Evolutionary conservation across 2,797 vertebrate species (phyloP).

Genomic region (Arnoldichthys spilopterus): DNA sequence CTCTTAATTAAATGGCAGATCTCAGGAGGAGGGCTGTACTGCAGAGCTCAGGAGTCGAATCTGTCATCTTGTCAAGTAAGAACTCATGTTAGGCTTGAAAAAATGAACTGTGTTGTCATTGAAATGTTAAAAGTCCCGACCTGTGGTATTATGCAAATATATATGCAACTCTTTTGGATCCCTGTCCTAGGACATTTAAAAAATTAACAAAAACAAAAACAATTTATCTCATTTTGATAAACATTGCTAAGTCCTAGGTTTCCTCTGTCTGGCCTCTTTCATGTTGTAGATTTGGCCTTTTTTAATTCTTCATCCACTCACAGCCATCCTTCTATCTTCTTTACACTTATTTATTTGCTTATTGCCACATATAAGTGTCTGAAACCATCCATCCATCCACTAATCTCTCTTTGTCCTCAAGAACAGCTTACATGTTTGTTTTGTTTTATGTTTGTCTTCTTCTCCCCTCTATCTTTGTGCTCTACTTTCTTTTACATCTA

Average conservation of each 20-base stretch:
- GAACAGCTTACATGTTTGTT: neutral
- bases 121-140: too few species aligned
- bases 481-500: neutral
- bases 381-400: neutral
- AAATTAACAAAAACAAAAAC: too few species aligned
- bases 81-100: neutral
- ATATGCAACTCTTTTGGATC: too few species aligned
- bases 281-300: neutral
- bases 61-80: constrained; percentile 87
- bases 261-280: neutral
- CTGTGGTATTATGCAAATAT: too few species aligned
- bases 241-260: too few species aligned
- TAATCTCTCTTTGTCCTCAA: neutral
- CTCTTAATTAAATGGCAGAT: constrained; percentile 74
- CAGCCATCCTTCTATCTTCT: neutral
- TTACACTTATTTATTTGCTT: neutral
- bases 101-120: neutral
- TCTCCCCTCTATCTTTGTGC: neutral
- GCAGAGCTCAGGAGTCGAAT: constrained; percentile 73
- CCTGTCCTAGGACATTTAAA: too few species aligned
- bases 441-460: neutral
- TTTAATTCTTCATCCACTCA: neutral
- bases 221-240: too few species aligned
- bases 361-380: neutral
- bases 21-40: constrained; percentile 72